Evolutionary conservation across 2,113 vertebrate genomes (phyloP), one percentile per base, ranked within the genome.

Genomic region (Bothrops jararaca): DNA sequence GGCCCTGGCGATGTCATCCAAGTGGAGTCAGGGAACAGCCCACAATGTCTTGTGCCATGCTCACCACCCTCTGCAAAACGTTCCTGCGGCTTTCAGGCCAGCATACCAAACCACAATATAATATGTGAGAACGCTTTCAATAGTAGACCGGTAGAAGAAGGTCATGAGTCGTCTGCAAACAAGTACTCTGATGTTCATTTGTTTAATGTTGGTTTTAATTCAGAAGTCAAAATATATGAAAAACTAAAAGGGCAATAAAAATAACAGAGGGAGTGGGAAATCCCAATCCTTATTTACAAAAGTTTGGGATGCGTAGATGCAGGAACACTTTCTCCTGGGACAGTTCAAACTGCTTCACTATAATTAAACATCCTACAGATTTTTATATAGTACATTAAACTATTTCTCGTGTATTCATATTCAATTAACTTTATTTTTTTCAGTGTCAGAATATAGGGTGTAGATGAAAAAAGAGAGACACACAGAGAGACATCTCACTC

Each of bases 361-460:
- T 29, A 64, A 64, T 64, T 64, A 64, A 64, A 64, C 26, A 29
- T 12, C 26, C 58, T 42, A 39, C 54, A 34, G 95, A 95, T 94
- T 94, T 95, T 92, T 88, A 93, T 0, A 20, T 53, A 85, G 69
- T 88, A 94, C 92, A 94, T 95, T 96, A 97, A 96, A 97, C 97
- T 94, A 97, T 92, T 53, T 90, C 15, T 74, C 69, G 3, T 39
- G 2, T 93, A 95, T 91, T 95, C 95, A 95, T 91, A 50, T 50
- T 50, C 48, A 93, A 96, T 93, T 96, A 97, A 96, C 92, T 96
- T 95, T 94, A 94, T 97, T 97, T 95, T 95, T 95, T 95, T 96
- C 96, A 94, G 96, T 96, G 96, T 94, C 93, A 94, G 74, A 94
- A 95, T 91, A 93, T 57, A 45, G 22, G 26, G 13, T 80, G 5